These are phyloP conservation scores for Lottia gigantea DNA, from an alignment of 2,888 invertebrate species.

Conservation along the genomic window DNA sequence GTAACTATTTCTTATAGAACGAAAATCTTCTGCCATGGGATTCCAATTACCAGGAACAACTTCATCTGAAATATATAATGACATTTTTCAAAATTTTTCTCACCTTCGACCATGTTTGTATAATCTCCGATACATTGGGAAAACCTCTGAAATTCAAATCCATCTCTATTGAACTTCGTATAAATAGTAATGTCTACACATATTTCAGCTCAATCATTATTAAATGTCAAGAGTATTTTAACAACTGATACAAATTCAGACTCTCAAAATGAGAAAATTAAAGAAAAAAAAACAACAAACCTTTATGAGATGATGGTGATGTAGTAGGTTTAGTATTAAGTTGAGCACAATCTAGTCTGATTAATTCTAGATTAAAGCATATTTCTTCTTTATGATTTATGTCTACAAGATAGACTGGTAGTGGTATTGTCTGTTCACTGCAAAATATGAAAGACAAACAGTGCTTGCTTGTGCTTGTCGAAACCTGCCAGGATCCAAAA, in stretches of 20 bases:
- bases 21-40: slow-evolving; percentile 64
- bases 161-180: too few species aligned
- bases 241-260: not conserved
- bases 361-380: slow-evolving; percentile 56
- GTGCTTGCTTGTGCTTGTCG: not conserved
- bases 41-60: slow-evolving; percentile 48
- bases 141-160: too few species aligned
- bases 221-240: too few species aligned
- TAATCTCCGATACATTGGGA: too few species aligned
- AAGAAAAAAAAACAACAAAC: not conserved
- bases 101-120: too few species aligned
- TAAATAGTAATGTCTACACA: too few species aligned
- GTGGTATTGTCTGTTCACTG: slow-evolving; percentile 23
- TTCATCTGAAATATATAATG: not conserved
- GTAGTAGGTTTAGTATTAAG: not conserved
- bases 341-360: slow-evolving; percentile 39
- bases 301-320: slow-evolving; percentile 1
- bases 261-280: not conserved
- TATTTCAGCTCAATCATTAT: too few species aligned
- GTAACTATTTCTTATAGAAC: slow-evolving; percentile 63
- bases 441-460: not conserved
- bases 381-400: slow-evolving; percentile 37
- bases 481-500: not conserved
- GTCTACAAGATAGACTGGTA: slow-evolving; percentile 49
- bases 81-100: too few species aligned